These are phyloP conservation scores for Pantherophis vulpinus DNA, from an alignment of 2,797 vertebrate species.

Conservation along the genomic window DNA sequence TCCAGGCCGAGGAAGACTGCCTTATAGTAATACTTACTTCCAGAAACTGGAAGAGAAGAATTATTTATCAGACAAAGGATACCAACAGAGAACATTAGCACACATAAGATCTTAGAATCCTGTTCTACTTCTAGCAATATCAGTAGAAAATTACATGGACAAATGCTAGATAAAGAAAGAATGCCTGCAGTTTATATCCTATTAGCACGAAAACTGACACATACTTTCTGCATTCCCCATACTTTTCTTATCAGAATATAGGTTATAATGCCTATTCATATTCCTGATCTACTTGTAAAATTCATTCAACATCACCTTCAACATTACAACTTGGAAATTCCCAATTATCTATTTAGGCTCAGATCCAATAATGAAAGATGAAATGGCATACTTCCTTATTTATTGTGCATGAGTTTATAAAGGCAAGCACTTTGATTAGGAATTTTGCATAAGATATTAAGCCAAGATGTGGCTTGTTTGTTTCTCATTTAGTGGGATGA, in stretches of 20 bases:
- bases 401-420: background rate
- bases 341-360: background rate
- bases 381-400: background rate
- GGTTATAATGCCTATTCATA: background rate
- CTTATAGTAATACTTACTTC: background rate
- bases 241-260: background rate
- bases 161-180: background rate
- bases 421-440: background rate
- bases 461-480: background rate
- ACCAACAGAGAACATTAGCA: background rate
- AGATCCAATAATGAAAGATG: background rate
- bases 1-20: background rate
- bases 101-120: background rate
- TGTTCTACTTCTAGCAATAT: background rate
- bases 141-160: background rate
- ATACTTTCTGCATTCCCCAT: background rate
- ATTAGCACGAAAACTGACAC: background rate
- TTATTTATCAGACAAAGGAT: background rate
- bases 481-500: background rate
- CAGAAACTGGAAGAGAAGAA: background rate
- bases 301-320: background rate
- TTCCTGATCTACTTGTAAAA: background rate
- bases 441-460: background rate
- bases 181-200: background rate
- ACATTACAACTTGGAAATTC: background rate